Base-by-base conservation (phyloP, 2,888 invertebrate species). In the Alviniconcha strummeri region DNA sequence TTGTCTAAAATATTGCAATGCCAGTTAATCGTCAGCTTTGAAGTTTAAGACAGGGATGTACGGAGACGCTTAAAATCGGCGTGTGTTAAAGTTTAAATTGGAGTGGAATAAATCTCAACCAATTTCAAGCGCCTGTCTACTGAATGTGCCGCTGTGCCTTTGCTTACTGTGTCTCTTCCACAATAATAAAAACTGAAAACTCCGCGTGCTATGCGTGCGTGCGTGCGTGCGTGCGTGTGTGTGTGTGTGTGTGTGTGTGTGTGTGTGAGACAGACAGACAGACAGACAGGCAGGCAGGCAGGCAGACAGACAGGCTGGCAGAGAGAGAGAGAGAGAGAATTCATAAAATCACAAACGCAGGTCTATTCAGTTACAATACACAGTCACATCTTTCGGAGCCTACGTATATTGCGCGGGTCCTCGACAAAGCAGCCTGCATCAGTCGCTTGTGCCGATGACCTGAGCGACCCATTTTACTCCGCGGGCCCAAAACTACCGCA, bases 141-240 rank as follows among this genome's bases (percentile, higher is more conserved):
- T 55, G 75, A 55, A 13, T 75, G 75, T 60, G 77, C 77, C 77
- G 77, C 36, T 19, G 77, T 77, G 77, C 77, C 77, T 77, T 77
- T 60, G 77, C 77, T 77, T 77, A 77, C 11, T 60, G 77, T 77
- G 77, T 60, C 60, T 77, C 77, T 77, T 77, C 77, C 77, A 77
- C 36, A 17, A 57, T 36, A 60, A 77, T 56, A 76, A 77, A 60
- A 36, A 60, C 19, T 13, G 15, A 54, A 17, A 7, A 75, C 54
- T 55, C 77, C 3, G 36, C 19, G 74, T 74, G 36, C 36, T 36
- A 2, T 0, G 74, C n/a, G 74, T 74, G 52, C 36, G 74, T 74
- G 74, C 55, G 74, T 74, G 74, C 55, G 52, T 74, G 74, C 55
- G 11, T 74, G 36, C 5, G 11, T 74, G 74, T 13, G 19, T 64